Conservation (phyloP, 2,797 vertebrate species). For the Champsocephalus gunnari region DNA sequence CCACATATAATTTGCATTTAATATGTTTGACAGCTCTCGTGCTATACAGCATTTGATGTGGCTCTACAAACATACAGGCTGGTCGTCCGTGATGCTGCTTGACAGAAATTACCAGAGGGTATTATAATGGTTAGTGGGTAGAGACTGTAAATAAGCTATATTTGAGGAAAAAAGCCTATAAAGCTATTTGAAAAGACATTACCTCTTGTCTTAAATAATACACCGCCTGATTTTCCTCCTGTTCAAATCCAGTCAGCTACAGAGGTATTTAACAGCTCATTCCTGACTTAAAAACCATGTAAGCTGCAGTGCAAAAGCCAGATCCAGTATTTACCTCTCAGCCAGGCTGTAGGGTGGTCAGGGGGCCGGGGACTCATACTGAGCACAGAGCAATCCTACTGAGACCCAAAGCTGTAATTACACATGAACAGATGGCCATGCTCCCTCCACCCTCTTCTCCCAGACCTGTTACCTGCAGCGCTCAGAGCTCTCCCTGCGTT, state of each 20-base stretch:
- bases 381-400: conserved; percentile 46
- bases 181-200: conserved; percentile 12
- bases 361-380: conserved; percentile 40
- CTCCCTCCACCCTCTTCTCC: conserved; percentile 50
- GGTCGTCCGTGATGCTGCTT: conserved; percentile 7
- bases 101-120: conserved; percentile 17
- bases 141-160: conserved; percentile 23
- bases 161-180: conserved; percentile 7
- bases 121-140: neutral
- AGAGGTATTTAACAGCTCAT: conserved; percentile 41
- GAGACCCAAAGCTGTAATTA: conserved; percentile 79
- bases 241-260: conserved; percentile 31
- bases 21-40: conserved; percentile 12
- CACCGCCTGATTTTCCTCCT: neutral
- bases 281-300: conserved; percentile 36
- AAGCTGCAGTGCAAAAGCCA: conserved; percentile 34
- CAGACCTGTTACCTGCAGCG: conserved; percentile 61
- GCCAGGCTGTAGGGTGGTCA: conserved; percentile 61
- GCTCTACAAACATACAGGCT: conserved; percentile 38
- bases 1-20: conserved; percentile 32
- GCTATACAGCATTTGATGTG: conserved; percentile 35
- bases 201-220: conserved; percentile 22
- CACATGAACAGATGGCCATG: conserved; percentile 79
- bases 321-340: conserved; percentile 57
- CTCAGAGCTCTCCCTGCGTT: conserved; percentile 35